Base-by-base conservation (phyloP, 2,113 vertebrate genomes). In the Astatoreochromis straeleni region DNA sequence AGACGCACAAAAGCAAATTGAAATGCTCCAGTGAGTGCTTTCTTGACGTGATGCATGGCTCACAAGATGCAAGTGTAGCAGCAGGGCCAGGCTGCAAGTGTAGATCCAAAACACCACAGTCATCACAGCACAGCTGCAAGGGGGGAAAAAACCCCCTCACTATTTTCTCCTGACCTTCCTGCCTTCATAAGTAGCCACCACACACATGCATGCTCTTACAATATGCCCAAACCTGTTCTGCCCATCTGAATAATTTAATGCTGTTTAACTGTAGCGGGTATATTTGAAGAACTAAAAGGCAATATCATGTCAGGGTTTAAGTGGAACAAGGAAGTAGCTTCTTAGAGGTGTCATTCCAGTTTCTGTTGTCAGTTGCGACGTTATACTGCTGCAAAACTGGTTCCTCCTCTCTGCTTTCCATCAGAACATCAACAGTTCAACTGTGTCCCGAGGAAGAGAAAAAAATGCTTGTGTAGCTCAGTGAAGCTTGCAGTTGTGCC, bases 21-120 rank as follows among this genome's bases (percentile, higher is more conserved):
- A 95, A 96, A 96, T 95, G 95, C 93, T 95, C 89, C 95, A 95
- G 89, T 95, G 95, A 95, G 89, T 94, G 90, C 95, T 96, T 96
- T 97, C 94, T 95, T 90, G 92, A 94, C 93, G 86, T 96, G 95
- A 95, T 95, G 93, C 95, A 95, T 92, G 87, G 94, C 94, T 93
- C 89, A 91, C 93, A 90, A 93, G 95, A 95, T 92, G 92, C 63
- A 68, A 68, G 63, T 13, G 60, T 38, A 68, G 60, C 60, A 68
- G 60, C 60, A 68, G 60, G 33, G 60, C 11, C 60, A 38, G 33
- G 60, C 33, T 68, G 60, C 19, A 68, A 89, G 81, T 81, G 85
- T 81, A 79, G 63, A 84, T 51, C 93, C 82, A 83, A 84, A 91
- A 85, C 84, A 47, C 75, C 21, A 38, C 6, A 49, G 58, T 85